phyloP scores from a whole-genome alignment of 2,113 vertebrate species.

The Lonchura striata region DNA sequence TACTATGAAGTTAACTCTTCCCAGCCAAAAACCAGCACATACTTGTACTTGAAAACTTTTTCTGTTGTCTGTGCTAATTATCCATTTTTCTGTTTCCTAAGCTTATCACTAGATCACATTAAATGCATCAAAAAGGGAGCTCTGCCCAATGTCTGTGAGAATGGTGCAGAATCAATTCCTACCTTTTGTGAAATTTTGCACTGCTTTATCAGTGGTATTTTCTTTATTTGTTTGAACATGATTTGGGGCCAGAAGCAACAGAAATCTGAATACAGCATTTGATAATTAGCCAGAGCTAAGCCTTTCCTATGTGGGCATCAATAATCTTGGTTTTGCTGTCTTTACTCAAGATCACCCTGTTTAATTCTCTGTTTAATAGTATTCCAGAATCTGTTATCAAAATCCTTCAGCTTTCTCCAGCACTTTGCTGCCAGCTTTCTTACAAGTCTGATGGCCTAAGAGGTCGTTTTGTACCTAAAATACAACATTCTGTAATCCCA shows the following conservation, averaged over 20 bases:
- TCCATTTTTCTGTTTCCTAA: background rate
- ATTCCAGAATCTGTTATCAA: constrained; percentile 65
- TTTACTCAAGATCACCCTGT: constrained; percentile 33
- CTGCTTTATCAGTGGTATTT: background rate
- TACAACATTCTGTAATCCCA: background rate
- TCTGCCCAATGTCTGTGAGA: background rate
- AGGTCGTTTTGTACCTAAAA: background rate
- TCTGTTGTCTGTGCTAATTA: background rate
- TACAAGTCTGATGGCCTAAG: background rate
- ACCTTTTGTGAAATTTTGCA: background rate
- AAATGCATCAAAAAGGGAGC: background rate
- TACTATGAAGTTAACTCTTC: background rate
- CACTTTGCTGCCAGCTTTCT: constrained; percentile 34
- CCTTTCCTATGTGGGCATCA: constrained; percentile 14
- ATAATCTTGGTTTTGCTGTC: constrained; percentile 52
- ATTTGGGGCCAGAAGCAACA: background rate
- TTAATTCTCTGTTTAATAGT: constrained; percentile 61
- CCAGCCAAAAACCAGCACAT: background rate
- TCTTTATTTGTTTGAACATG: background rate
- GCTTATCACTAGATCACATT: background rate
- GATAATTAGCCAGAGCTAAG: constrained; percentile 49
- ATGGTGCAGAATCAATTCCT: background rate
- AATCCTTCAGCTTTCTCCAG: constrained; percentile 39
- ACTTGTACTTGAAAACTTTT: background rate
- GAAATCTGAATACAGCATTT: constrained; percentile 13